Evolutionary conservation across 2,113 vertebrate species (phyloP).

Genomic region (Heterocephalus glaber): DNA sequence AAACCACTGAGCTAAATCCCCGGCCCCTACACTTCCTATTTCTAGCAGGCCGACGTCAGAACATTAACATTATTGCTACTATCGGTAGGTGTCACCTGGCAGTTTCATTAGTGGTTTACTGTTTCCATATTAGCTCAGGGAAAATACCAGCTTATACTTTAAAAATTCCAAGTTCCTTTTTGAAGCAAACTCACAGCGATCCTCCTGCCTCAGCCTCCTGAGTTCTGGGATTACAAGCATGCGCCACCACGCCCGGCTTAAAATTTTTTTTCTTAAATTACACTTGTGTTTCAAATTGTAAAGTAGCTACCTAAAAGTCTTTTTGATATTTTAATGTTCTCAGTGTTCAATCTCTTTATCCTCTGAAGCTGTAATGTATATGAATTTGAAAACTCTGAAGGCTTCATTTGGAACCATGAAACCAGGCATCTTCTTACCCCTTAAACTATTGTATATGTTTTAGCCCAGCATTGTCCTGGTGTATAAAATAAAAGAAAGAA

Average conservation of each 20-base stretch:
- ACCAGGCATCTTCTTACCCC: not conserved
- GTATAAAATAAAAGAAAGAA: slow-evolving; percentile 27
- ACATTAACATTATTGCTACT: not conserved
- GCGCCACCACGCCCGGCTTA: too few relatives aligned
- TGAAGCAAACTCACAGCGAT: too few relatives aligned
- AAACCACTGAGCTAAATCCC: too few relatives aligned
- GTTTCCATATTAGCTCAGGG: not conserved
- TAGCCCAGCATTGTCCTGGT: not conserved
- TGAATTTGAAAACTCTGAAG: slow-evolving; percentile 7
- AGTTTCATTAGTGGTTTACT: slow-evolving; percentile 1
- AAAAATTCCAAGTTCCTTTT: slow-evolving; percentile 22
- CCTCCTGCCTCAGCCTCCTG: too few relatives aligned
- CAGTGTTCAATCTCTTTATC: not conserved
- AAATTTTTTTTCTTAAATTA: slow-evolving; percentile 35
- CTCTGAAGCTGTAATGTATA: not conserved
- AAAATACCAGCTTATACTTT: not conserved
- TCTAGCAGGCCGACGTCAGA: not conserved
- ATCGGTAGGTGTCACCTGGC: not conserved
- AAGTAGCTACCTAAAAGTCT: slow-evolving; percentile 32
- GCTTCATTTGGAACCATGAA: slow-evolving; percentile 31
- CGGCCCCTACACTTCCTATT: slow-evolving; percentile 60
- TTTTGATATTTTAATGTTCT: slow-evolving; percentile 28
- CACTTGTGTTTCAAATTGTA: not conserved
- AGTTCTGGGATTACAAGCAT: too few relatives aligned
- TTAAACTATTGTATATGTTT: not conserved